phyloP scores from a whole-genome alignment of 1,140 invertebrate species.

The Drosophila novamexicana region DNA sequence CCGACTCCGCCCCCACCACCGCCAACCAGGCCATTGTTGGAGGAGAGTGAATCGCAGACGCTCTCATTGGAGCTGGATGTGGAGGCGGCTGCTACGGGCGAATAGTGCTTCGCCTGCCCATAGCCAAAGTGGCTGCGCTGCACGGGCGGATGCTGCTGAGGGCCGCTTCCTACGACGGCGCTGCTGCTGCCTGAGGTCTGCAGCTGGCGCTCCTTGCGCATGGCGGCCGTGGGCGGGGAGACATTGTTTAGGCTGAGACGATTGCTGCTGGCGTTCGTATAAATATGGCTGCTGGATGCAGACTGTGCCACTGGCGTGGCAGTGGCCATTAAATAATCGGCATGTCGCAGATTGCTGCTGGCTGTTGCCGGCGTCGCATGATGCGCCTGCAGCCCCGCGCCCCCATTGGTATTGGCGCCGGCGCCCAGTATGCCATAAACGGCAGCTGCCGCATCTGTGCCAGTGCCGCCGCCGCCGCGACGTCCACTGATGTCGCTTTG shows the following conservation, averaged over 20 bases:
- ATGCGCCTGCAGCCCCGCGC: conserved; percentile 57
- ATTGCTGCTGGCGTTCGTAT: conserved; percentile 59
- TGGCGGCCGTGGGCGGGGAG: conserved; percentile 72
- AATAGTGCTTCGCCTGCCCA: conserved; percentile 74
- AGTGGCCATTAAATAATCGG: conserved; percentile 71
- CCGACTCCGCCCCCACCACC: conserved; percentile 17
- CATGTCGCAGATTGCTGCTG: conserved; percentile 61
- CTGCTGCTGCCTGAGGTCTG: conserved; percentile 41
- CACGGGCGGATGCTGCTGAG: conserved; percentile 75
- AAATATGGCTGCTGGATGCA: conserved; percentile 62
- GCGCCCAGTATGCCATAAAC: conserved; percentile 63
- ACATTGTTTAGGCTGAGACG: conserved; percentile 69
- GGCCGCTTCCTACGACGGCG: conserved; percentile 39
- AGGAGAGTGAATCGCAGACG: conserved; percentile 87
- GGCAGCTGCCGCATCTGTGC: conserved; percentile 56
- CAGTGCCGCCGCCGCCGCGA: conserved; percentile 40
- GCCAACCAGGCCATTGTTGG: conserved; percentile 83
- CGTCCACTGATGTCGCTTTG: conserved; percentile 65
- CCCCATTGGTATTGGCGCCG: conserved; percentile 48
- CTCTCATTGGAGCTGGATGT: conserved; percentile 91
- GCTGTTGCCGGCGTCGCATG: conserved; percentile 71
- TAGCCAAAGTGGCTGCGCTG: conserved; percentile 71
- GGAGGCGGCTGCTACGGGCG: conserved; percentile 70
- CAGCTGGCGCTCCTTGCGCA: conserved; percentile 67
- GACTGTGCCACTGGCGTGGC: conserved; percentile 74